Conservation (phyloP, 2,113 vertebrate genomes). For the Dasyornis broadbenti region DNA sequence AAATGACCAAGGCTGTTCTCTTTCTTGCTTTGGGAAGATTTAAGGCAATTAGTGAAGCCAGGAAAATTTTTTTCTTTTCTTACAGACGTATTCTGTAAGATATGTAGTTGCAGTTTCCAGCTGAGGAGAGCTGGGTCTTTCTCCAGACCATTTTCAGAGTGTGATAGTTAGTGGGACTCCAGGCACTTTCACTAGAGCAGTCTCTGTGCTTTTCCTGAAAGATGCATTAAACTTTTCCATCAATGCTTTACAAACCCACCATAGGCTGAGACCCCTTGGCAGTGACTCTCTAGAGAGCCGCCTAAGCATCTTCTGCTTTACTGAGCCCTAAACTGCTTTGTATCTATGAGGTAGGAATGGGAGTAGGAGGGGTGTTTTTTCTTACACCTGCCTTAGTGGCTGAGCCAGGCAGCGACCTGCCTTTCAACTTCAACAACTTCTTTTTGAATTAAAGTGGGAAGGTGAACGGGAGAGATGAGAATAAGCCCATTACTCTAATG, state of each 20-base stretch:
- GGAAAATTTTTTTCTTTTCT: not conserved
- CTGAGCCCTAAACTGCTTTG: not conserved
- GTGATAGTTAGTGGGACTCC: not conserved
- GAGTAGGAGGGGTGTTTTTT: not conserved
- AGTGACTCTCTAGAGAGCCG: not conserved
- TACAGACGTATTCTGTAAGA: not conserved
- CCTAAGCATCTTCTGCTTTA: not conserved
- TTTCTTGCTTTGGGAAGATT: not conserved
- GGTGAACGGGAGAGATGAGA: not conserved
- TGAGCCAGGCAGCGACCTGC: not conserved
- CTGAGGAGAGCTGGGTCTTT: not conserved
- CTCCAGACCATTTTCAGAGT: not conserved
- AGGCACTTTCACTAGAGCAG: not conserved
- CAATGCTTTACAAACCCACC: not conserved
- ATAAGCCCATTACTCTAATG: not conserved
- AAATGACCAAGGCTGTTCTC: not conserved
- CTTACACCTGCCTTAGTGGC: not conserved
- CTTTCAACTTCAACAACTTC: not conserved
- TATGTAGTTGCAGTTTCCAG: not conserved
- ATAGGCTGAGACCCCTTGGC: not conserved
- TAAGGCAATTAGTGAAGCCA: not conserved
- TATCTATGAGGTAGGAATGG: fast-evolving
- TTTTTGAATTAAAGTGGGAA: not conserved
- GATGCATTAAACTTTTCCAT: not conserved
- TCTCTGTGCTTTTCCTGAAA: not conserved